These are phyloP conservation scores for Trachelus iudaicus DNA, from an alignment of 2,888 invertebrate species.

Conservation along the genomic window DNA sequence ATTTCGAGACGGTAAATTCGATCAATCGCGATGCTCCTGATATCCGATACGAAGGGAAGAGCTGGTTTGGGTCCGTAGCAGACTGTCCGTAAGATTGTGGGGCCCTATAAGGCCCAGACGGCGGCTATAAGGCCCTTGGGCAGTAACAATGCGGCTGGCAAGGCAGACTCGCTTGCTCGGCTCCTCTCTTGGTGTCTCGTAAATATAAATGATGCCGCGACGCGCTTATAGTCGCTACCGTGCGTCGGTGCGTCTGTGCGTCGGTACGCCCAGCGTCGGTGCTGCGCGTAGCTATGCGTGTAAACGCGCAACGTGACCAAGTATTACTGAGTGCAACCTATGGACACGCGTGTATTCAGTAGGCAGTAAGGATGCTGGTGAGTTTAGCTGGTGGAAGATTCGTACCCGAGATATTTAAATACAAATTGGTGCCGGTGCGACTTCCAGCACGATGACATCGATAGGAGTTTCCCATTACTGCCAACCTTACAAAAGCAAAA, in stretches of 20 bases:
- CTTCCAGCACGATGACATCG: neutral
- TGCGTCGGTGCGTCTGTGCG: conserved; percentile 34
- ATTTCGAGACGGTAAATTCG: conserved; percentile 38
- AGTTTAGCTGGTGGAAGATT: neutral
- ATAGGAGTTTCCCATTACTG: neutral
- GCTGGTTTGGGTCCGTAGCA: neutral
- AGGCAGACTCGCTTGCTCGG: conserved; percentile 26
- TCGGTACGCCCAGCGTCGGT: conserved; percentile 22
- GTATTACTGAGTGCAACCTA: neutral
- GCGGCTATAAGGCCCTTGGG: conserved; percentile 51
- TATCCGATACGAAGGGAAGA: neutral
- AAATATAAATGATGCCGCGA: conserved; percentile 65
- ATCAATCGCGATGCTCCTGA: conserved; percentile 43
- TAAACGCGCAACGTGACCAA: neutral
- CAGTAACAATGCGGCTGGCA: conserved; percentile 53
- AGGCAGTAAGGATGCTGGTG: neutral
- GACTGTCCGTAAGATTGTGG: conserved; percentile 33
- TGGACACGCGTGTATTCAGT: neutral
- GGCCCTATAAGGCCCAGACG: conserved; percentile 56
- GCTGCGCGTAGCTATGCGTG: neutral
- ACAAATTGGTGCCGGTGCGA: neutral
- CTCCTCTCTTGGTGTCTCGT: conserved; percentile 52
- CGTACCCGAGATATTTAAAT: neutral
- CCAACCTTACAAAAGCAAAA: neutral
- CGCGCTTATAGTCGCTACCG: conserved; percentile 62